Conservation (phyloP, 2,113 vertebrate species). For the Sceloporus tristichus region DNA sequence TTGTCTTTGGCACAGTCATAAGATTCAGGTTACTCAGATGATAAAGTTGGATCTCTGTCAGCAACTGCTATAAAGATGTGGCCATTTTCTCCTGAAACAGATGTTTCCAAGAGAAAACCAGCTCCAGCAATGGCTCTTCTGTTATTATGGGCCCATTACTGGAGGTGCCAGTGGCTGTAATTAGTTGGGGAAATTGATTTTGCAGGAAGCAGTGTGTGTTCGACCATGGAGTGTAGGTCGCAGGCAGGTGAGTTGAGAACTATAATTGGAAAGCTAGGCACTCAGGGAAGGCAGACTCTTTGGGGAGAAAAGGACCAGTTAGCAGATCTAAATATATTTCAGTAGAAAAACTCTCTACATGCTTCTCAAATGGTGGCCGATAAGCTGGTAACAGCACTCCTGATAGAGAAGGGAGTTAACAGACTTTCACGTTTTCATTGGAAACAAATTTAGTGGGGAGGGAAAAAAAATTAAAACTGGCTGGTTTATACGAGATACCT, state of each 20-base stretch:
- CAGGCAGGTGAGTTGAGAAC: constrained; percentile 22
- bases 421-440: neutral
- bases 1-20: constrained; percentile 12
- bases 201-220: constrained; percentile 36
- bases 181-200: constrained; percentile 44
- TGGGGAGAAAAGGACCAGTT: constrained; percentile 13
- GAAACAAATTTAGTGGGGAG: neutral
- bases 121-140: neutral
- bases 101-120: constrained; percentile 23
- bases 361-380: neutral
- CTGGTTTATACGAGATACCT: neutral
- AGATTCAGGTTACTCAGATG: constrained; percentile 10
- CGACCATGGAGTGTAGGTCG: constrained; percentile 41
- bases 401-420: neutral
- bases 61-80: constrained; percentile 10
- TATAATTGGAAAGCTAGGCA: constrained; percentile 34
- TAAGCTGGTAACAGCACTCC: neutral
- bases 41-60: constrained; percentile 11
- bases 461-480: neutral
- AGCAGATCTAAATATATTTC: constrained; percentile 38
- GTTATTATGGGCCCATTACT: constrained; percentile 27
- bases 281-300: constrained; percentile 15
- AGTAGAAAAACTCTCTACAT: constrained; percentile 1
- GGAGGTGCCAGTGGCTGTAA: constrained; percentile 35
- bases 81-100: constrained; percentile 16